phyloP scores from a whole-genome alignment of 2,888 invertebrate genomes.

The Theodoxus fluviatilis region DNA sequence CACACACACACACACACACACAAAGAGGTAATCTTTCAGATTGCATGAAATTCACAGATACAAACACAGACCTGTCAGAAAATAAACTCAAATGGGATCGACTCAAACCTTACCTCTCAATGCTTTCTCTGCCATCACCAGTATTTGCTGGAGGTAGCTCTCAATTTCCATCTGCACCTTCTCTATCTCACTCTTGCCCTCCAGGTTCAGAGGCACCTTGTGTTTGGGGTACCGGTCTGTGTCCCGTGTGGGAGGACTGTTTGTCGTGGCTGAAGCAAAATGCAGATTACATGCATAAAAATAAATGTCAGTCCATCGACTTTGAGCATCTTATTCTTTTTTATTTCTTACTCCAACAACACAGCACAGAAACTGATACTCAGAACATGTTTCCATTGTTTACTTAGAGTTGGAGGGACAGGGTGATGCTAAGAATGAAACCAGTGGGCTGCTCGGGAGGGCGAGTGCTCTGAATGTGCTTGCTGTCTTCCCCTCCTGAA shows the following conservation, averaged over 20 bases:
- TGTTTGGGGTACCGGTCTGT: slow-evolving; percentile 42
- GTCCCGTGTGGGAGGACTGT: slow-evolving; percentile 53
- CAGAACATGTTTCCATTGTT: slow-evolving; percentile 23
- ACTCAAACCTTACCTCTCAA: no score
- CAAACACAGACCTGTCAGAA: neutral
- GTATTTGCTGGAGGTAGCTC: slow-evolving; percentile 48
- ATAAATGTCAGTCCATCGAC: neutral
- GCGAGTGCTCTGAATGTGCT: no score
- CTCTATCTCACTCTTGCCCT: slow-evolving; percentile 40
- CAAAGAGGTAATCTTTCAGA: neutral
- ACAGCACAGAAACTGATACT: slow-evolving; percentile 1
- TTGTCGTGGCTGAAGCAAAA: slow-evolving; percentile 40
- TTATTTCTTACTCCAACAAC: neutral
- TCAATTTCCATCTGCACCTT: slow-evolving; percentile 49
- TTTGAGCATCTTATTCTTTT: neutral
- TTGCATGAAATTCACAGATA: no score
- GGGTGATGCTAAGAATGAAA: no score
- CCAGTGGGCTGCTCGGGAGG: no score
- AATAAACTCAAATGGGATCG: no score
- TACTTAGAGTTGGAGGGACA: no score
- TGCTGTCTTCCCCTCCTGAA: no score
- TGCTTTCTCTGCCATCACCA: slow-evolving; percentile 48
- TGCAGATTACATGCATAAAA: neutral
- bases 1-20: slow-evolving; percentile 20
- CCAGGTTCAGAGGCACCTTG: slow-evolving; percentile 38